Conservation (phyloP, 2,888 invertebrate genomes). For the Apotomis betuletana region DNA sequence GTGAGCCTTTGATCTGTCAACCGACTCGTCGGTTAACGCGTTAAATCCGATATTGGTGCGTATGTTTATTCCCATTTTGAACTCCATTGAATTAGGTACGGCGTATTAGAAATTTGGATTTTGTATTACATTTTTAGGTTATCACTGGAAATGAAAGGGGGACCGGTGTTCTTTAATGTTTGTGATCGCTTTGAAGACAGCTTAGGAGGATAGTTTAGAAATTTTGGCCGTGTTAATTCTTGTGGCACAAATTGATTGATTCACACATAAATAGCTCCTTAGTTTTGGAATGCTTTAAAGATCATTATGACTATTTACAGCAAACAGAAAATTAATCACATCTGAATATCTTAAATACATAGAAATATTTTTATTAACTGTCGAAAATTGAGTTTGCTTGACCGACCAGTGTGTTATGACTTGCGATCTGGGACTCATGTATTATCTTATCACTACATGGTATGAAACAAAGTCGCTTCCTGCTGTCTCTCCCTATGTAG, state of each 20-base stretch:
- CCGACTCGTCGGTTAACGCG: slow-evolving; percentile 20
- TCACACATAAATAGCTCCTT: not conserved
- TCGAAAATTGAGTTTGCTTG: no score
- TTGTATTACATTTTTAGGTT: slow-evolving; percentile 19
- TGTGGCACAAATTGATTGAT: not conserved
- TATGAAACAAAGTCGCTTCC: no score
- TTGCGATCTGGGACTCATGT: no score
- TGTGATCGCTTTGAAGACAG: slow-evolving; percentile 2
- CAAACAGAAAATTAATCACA: no score
- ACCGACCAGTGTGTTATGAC: no score
- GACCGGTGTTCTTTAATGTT: not conserved
- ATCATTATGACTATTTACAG: no score
- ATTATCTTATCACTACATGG: no score
- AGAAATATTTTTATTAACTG: no score
- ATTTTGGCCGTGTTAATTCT: not conserved
- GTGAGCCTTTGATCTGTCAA: slow-evolving; percentile 33
- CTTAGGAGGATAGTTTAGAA: not conserved
- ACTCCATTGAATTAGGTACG: slow-evolving; percentile 37
- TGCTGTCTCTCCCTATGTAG: no score
- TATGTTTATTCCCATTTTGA: slow-evolving; percentile 42
- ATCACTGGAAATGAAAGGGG: slow-evolving; percentile 19
- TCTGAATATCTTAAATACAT: no score
- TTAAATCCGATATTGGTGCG: slow-evolving; percentile 37
- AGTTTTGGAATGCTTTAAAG: slow-evolving; percentile 18
- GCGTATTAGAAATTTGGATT: slow-evolving; percentile 38